Conservation (phyloP, 1,140 invertebrate genomes). For the Conus ventricosus region DNA sequence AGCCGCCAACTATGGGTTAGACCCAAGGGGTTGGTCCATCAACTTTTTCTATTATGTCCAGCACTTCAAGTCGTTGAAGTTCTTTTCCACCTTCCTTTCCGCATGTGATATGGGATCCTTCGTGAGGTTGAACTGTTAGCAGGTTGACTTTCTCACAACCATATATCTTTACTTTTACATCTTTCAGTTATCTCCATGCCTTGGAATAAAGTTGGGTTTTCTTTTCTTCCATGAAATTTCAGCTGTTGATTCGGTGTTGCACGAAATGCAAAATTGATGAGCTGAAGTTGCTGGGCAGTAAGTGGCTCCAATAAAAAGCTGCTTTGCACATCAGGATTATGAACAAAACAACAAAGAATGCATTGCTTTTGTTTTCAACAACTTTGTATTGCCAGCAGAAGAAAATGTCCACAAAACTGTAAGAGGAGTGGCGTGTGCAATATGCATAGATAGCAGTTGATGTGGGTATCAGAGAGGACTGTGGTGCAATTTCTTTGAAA, state of each 20-base stretch:
- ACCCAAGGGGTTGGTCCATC: constrained; percentile 52
- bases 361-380: not conserved
- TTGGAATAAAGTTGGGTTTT: not conserved
- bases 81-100: constrained; percentile 35
- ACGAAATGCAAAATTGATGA: not conserved
- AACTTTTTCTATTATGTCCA: constrained; percentile 54
- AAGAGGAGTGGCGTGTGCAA: not conserved
- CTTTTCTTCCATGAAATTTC: not conserved
- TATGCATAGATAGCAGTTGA: not conserved
- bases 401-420: not conserved
- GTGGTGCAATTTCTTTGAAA: not conserved
- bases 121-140: constrained; percentile 13
- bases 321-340: not conserved
- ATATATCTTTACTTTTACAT: not conserved
- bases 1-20: constrained; percentile 39
- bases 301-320: not conserved
- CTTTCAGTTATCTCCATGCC: not conserved
- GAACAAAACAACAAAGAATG: not conserved
- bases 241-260: not conserved
- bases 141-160: not conserved
- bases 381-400: not conserved
- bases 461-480: not conserved
- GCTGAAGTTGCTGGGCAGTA: not conserved
- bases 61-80: constrained; percentile 32
- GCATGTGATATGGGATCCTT: constrained; percentile 43